Percentiles rank a stretch among this genome's conserved stretches.
phyloP scores from a whole-genome alignment of 2,888 invertebrate genomes.

The Meganola albula region DNA sequence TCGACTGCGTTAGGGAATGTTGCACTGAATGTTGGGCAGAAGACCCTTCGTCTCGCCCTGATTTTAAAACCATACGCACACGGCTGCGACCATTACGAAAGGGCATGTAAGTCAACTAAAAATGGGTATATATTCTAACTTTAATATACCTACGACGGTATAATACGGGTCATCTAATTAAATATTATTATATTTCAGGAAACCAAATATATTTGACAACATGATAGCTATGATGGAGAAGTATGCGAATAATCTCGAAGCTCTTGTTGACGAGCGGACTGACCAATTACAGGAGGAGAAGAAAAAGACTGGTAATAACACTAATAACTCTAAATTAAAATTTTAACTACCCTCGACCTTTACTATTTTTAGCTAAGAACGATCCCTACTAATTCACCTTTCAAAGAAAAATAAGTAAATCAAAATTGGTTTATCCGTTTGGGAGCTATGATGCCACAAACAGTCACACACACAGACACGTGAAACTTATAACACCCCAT shows the following conservation, averaged over 20 bases:
- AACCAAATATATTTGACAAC: slow-evolving; percentile 97
- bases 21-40: slow-evolving; percentile 93
- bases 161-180: too few relatives aligned
- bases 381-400: too few relatives aligned
- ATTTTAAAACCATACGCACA: slow-evolving; percentile 88
- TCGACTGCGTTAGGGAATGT: slow-evolving; percentile 91
- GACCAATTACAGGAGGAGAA: slow-evolving; percentile 96
- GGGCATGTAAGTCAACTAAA: slow-evolving; percentile 90
- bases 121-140: too few relatives aligned
- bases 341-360: too few relatives aligned
- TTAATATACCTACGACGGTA: too few relatives aligned
- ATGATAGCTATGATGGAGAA: slow-evolving; percentile 99
- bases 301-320: slow-evolving; percentile 88
- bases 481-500: too few relatives aligned
- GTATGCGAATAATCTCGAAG: slow-evolving; percentile 96
- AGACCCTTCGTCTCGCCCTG: slow-evolving; percentile 86
- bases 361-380: too few relatives aligned
- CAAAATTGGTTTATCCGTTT: too few relatives aligned
- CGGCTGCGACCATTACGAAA: slow-evolving; percentile 88
- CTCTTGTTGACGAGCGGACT: slow-evolving; percentile 94
- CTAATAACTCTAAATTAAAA: slow-evolving; percentile 4
- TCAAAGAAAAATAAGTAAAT: too few relatives aligned
- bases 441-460: too few relatives aligned
- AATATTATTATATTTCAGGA: too few relatives aligned
- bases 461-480: too few relatives aligned